Evolutionary conservation across 2,113 vertebrate genomes (phyloP).

Genomic region (Aspiorhynchus laticeps): DNA sequence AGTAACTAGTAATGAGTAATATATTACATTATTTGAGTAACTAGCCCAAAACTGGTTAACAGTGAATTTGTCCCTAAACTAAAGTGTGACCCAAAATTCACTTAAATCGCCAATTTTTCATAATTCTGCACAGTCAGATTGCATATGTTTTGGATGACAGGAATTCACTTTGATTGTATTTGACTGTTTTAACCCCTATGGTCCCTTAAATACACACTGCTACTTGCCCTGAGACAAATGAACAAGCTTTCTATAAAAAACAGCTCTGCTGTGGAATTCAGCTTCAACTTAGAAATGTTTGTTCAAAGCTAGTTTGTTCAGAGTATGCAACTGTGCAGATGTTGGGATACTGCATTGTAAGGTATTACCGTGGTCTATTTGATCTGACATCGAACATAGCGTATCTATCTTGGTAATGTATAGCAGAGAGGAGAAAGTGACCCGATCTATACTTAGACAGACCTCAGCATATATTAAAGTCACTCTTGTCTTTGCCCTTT

Average conservation of each 20-base stretch:
- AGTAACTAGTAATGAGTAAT: no score
- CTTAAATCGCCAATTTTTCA: no score
- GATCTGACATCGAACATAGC: constrained; percentile 83
- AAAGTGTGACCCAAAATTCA: background rate
- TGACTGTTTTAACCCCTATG: constrained; percentile 46
- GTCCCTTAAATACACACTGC: constrained; percentile 44
- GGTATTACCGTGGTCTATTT: constrained; percentile 83
- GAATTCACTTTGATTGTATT: constrained; percentile 38
- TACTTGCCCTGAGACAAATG: constrained; percentile 49
- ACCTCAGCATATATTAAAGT: constrained; percentile 53
- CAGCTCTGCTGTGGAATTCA: constrained; percentile 54
- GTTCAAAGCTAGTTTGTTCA: no score
- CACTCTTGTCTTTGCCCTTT: constrained; percentile 38
- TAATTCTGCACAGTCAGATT: no score
- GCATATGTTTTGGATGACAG: background rate
- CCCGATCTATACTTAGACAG: constrained; percentile 21
- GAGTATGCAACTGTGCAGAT: constrained; percentile 76
- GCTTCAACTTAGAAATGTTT: no score
- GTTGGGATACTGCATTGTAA: constrained; percentile 81
- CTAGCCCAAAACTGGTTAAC: no score
- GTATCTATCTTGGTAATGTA: constrained; percentile 80
- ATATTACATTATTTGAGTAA: no score
- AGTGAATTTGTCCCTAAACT: no score
- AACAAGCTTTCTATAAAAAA: constrained; percentile 57
- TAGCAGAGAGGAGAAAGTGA: constrained; percentile 75